phyloP scores from a whole-genome alignment of 2,113 vertebrate species.

The Sterrhoptilus dennistouni region DNA sequence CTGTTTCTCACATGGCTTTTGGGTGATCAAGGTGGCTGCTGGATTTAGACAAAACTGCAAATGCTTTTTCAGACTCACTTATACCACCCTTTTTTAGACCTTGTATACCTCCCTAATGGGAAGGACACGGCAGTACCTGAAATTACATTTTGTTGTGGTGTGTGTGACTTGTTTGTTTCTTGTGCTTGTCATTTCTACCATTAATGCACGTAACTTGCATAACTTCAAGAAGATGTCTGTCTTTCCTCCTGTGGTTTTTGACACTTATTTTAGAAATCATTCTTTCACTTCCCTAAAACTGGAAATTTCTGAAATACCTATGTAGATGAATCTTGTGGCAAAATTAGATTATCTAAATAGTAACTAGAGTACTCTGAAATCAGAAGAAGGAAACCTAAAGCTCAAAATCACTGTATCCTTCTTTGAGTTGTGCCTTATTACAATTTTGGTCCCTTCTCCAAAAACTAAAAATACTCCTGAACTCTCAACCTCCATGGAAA shows the following conservation, averaged over 20 bases:
- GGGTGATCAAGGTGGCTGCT: neutral
- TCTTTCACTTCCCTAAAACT: neutral
- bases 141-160: neutral
- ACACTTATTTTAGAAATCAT: neutral
- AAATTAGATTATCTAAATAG: neutral
- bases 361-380: neutral
- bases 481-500: neutral
- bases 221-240: neutral
- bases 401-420: neutral
- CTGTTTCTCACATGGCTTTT: neutral
- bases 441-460: neutral
- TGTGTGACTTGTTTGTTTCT: neutral
- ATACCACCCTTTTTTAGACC: neutral
- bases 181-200: neutral
- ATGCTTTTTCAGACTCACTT: neutral
- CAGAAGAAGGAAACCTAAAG: neutral
- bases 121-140: neutral
- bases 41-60: neutral
- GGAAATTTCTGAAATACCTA: neutral
- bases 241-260: neutral
- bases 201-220: neutral
- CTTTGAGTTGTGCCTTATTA: neutral
- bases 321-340: neutral
- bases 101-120: no score
- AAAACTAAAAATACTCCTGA: neutral